Percentiles rank a stretch among this genome's conserved stretches.
Evolutionary conservation across 2,113 vertebrate species (phyloP).

Genomic region (Otus sunia): DNA sequence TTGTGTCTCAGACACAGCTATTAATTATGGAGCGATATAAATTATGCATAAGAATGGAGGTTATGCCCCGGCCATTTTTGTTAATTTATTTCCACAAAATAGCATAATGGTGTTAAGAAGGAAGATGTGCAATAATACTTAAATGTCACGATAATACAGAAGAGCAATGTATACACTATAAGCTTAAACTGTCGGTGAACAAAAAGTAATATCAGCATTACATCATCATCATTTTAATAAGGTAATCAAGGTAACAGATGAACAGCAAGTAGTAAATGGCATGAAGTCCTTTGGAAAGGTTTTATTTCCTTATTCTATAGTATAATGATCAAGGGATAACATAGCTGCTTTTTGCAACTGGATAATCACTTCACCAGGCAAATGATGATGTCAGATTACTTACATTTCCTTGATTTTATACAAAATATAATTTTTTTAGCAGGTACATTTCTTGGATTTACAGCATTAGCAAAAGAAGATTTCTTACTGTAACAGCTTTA

Average conservation of each 20-base stretch:
- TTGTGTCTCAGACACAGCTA: slow-evolving; percentile 2
- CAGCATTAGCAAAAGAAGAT: background rate
- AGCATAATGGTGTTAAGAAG: background rate
- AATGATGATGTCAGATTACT: background rate
- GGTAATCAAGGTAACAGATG: background rate
- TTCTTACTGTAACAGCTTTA: background rate
- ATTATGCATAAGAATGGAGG: background rate
- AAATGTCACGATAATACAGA: background rate
- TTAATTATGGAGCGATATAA: slow-evolving; percentile 36
- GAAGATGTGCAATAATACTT: background rate
- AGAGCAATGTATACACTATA: background rate
- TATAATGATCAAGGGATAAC: background rate
- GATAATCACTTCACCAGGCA: background rate
- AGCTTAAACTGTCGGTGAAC: background rate
- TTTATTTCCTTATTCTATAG: background rate
- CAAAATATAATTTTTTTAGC: background rate
- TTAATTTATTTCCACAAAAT: slow-evolving; percentile 22
- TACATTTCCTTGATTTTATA: background rate
- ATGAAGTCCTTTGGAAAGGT: background rate
- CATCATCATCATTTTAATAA: background rate
- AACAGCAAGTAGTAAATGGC: background rate
- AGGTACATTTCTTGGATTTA: background rate
- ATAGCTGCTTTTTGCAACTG: background rate
- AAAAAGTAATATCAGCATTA: background rate
- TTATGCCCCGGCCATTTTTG: background rate